These are phyloP conservation scores for Pachypsylla venusta DNA, from an alignment of 1,140 invertebrate species.

Conservation along the genomic window DNA sequence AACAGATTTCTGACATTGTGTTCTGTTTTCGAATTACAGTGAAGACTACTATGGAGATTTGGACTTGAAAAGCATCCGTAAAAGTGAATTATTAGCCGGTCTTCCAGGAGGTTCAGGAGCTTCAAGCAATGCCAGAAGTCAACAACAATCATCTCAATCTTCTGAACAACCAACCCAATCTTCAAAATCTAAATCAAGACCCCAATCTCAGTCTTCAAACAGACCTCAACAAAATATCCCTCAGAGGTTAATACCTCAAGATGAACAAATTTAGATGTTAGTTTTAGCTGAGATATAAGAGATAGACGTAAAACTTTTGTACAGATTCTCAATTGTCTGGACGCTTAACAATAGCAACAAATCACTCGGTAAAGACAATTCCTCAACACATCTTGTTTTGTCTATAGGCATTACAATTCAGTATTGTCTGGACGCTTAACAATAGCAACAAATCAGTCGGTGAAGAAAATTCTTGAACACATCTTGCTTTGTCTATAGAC, in stretches of 20 bases:
- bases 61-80: conserved; percentile 83
- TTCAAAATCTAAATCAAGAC: neutral
- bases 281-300: too few relatives aligned
- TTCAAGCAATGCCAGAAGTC: neutral
- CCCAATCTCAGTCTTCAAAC: neutral
- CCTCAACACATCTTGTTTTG: too few relatives aligned
- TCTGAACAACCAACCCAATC: neutral
- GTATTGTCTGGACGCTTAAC: too few relatives aligned
- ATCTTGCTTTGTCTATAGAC: too few relatives aligned
- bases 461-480: too few relatives aligned
- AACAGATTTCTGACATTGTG: too few relatives aligned
- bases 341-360: too few relatives aligned
- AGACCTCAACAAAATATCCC: neutral
- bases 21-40: conserved; percentile 37
- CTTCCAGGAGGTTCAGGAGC: conserved; percentile 44
- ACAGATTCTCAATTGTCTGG: too few relatives aligned
- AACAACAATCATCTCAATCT: neutral
- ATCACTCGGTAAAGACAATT: too few relatives aligned
- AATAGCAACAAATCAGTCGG: too few relatives aligned
- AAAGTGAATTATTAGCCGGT: conserved; percentile 71
- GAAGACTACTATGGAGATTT: conserved; percentile 92
- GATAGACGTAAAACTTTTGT: too few relatives aligned
- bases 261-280: neutral
- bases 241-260: conserved; percentile 2
- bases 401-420: too few relatives aligned